Conservation (phyloP, 2,888 invertebrate genomes). For the Athrips mouffetella region DNA sequence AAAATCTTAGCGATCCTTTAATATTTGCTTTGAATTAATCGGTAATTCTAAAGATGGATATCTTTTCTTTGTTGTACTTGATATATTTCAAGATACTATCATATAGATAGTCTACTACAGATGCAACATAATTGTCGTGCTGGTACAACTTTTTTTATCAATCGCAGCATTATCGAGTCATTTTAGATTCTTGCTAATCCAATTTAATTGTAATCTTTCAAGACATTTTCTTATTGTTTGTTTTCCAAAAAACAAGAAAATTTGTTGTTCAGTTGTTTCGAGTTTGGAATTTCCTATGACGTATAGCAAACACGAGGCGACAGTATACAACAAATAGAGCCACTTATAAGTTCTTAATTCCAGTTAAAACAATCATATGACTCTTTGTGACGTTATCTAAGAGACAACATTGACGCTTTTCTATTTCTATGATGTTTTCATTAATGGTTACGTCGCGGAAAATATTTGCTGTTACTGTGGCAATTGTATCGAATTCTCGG, state of each 20-base stretch:
- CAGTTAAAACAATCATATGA: conserved; percentile 38
- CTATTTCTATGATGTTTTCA: conserved; percentile 4
- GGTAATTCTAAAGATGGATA: neutral
- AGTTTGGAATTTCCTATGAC: conserved; percentile 40
- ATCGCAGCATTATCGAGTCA: neutral
- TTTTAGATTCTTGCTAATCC: too few species aligned
- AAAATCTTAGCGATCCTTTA: conserved; percentile 39
- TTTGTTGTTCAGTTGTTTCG: conserved; percentile 7
- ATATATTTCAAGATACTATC: neutral
- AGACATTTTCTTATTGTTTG: neutral
- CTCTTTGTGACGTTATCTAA: conserved; percentile 41
- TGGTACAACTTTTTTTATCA: neutral
- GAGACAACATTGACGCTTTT: conserved; percentile 16
- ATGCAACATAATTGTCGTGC: neutral
- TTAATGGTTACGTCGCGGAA: neutral
- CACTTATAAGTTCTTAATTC: conserved; percentile 29
- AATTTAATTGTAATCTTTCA: neutral
- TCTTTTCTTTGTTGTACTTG: neutral
- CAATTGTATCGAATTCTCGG: too few species aligned
- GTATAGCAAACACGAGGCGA: conserved; percentile 28
- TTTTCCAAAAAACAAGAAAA: neutral
- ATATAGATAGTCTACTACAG: too few species aligned
- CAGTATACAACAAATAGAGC: conserved; percentile 10
- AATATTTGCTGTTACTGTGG: neutral
- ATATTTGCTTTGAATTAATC: neutral